Evolutionary conservation across 2,113 vertebrate genomes (phyloP).

Genomic region (Hucho hucho): DNA sequence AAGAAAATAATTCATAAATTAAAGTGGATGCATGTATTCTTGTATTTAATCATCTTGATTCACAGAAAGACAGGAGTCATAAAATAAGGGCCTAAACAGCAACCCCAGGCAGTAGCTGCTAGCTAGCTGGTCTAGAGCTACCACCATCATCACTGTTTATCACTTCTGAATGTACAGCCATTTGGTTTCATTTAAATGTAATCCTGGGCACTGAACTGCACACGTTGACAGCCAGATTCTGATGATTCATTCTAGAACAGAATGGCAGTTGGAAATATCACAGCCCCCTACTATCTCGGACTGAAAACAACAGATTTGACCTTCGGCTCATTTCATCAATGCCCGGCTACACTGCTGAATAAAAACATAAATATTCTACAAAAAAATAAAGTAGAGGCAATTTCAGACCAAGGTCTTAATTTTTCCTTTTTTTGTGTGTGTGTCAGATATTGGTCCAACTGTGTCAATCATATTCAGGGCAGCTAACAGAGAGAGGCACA

Average conservation of each 20-base stretch:
- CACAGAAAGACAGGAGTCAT: constrained; percentile 2
- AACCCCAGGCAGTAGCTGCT: constrained; percentile 43
- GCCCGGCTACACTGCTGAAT: constrained; percentile 26
- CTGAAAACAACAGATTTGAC: constrained; percentile 66
- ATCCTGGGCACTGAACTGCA: constrained; percentile 68
- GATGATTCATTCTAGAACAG: constrained; percentile 67
- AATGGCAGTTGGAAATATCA: constrained; percentile 51
- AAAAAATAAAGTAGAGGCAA: neutral
- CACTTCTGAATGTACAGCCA: constrained; percentile 69
- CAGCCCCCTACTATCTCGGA: constrained; percentile 54
- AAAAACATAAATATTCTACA: constrained; percentile 33
- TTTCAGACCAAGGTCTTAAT: too few species aligned
- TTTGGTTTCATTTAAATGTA: constrained; percentile 83
- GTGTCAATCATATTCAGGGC: constrained; percentile 4
- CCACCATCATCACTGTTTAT: constrained; percentile 72
- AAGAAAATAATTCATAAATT: neutral
- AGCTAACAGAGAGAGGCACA: constrained; percentile 5
- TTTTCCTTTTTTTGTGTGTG: too few species aligned
- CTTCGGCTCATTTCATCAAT: constrained; percentile 55
- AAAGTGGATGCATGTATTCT: constrained; percentile 10
- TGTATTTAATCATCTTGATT: neutral
- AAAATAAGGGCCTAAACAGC: constrained; percentile 45
- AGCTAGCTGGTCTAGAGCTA: constrained; percentile 51
- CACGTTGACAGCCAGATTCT: constrained; percentile 53
- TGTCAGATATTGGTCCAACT: neutral